A percentile compares a stretch with the other conserved stretches of the same genome.
These are phyloP conservation scores for Ivindomyrus marchei DNA, from an alignment of 2,113 vertebrate species.

Conservation along the genomic window DNA sequence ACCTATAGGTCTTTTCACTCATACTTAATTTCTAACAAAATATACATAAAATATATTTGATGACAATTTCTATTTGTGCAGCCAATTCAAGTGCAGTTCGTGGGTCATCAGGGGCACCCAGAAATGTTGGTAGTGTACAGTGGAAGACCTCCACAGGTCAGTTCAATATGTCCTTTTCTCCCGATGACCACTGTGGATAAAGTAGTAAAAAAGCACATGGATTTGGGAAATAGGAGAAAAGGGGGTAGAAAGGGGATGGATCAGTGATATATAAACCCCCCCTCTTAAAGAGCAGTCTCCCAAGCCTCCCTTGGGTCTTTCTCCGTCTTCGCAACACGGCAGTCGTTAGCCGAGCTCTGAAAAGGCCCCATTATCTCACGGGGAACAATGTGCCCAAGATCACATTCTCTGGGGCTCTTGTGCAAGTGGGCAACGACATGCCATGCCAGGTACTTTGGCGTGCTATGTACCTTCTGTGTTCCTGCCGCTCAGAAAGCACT, in stretches of 20 bases:
- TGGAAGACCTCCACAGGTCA: not conserved
- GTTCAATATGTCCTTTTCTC: not conserved
- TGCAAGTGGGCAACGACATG: constrained; percentile 47
- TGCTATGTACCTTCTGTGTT: constrained; percentile 18
- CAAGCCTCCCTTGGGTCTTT: constrained; percentile 56
- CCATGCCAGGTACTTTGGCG: constrained; percentile 31
- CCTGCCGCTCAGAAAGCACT: constrained; percentile 36
- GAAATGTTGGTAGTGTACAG: not conserved
- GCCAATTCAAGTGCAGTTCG: not conserved
- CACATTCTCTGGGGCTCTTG: constrained; percentile 59
- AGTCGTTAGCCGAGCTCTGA: constrained; percentile 47
- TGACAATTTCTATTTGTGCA: not conserved
- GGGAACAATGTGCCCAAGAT: constrained; percentile 65
- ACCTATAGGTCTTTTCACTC: not conserved
- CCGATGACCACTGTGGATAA: not conserved
- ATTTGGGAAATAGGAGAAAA: constrained; percentile 30
- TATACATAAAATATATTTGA: not conserved
- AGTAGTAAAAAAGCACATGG: constrained; percentile 19
- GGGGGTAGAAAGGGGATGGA: constrained; percentile 33
- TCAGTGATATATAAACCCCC: constrained; percentile 44
- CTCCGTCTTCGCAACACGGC: constrained; percentile 25
- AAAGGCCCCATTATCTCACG: constrained; percentile 63
- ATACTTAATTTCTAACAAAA: not conserved
- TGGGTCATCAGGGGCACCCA: not conserved
- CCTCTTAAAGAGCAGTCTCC: constrained; percentile 66